Conservation (phyloP, 2,113 vertebrate species). For the Heteronetta atricapilla region DNA sequence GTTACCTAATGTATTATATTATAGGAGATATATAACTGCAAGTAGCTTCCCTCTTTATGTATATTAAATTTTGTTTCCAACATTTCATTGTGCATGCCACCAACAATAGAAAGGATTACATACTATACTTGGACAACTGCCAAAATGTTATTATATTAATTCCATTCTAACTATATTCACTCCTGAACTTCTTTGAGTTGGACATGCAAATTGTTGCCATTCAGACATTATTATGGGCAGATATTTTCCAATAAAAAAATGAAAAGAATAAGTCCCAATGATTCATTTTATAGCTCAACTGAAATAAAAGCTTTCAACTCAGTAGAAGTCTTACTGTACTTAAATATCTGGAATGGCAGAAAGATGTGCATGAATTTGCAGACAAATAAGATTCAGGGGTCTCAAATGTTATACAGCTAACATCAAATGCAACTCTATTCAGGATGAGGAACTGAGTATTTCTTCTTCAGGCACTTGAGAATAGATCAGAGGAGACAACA, state of each 20-base stretch:
- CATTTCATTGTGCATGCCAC: neutral
- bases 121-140: neutral
- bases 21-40: neutral
- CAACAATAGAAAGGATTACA: conserved; percentile 7
- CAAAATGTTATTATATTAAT: conserved; percentile 32
- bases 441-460: neutral
- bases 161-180: neutral
- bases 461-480: neutral
- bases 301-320: conserved; percentile 24
- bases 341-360: conserved; percentile 7
- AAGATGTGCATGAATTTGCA: conserved; percentile 17
- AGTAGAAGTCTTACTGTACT: neutral
- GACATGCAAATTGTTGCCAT: conserved; percentile 1
- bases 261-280: neutral
- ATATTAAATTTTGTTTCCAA: conserved; percentile 8
- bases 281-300: neutral
- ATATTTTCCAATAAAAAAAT: conserved; percentile 23
- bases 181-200: neutral
- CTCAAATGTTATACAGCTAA: neutral
- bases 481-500: neutral
- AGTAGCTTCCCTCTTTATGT: neutral
- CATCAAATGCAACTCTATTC: neutral
- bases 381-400: conserved; percentile 15
- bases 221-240: neutral
- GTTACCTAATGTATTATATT: neutral